Evolutionary conservation across 1,140 invertebrate species (phyloP).

Genomic region (Procambarus virginalis): DNA sequence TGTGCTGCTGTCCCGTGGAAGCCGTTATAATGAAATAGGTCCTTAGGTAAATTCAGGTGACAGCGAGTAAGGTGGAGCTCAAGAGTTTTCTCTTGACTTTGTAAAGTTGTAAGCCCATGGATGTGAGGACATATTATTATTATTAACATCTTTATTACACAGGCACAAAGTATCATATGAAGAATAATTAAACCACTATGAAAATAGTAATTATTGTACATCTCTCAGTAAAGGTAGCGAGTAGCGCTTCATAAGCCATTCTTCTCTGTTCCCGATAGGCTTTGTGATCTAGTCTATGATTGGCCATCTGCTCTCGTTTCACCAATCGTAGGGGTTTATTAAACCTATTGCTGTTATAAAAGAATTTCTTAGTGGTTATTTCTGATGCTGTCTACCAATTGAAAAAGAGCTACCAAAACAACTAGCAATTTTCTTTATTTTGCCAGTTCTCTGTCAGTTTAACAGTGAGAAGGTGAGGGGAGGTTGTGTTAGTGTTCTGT

Average conservation of each 20-base stretch:
- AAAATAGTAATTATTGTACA: not conserved
- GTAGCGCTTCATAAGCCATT: not conserved
- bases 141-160: too few species aligned
- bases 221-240: not conserved
- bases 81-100: too few species aligned
- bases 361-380: not conserved
- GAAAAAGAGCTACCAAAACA: not conserved
- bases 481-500: not conserved
- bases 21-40: too few species aligned
- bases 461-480: constrained; percentile 1
- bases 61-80: too few species aligned
- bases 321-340: not conserved
- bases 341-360: not conserved
- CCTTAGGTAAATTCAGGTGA: too few species aligned
- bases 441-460: constrained; percentile 4
- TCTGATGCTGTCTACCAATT: not conserved
- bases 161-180: too few species aligned
- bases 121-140: too few species aligned
- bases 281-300: not conserved
- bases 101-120: too few species aligned
- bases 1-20: too few species aligned
- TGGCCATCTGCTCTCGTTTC: not conserved
- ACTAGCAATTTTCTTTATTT: constrained; percentile 10
- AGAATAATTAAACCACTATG: too few species aligned
- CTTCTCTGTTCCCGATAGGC: not conserved